Evolutionary conservation across 1,140 invertebrate species (phyloP).

Genomic region (Bombyx mori): DNA sequence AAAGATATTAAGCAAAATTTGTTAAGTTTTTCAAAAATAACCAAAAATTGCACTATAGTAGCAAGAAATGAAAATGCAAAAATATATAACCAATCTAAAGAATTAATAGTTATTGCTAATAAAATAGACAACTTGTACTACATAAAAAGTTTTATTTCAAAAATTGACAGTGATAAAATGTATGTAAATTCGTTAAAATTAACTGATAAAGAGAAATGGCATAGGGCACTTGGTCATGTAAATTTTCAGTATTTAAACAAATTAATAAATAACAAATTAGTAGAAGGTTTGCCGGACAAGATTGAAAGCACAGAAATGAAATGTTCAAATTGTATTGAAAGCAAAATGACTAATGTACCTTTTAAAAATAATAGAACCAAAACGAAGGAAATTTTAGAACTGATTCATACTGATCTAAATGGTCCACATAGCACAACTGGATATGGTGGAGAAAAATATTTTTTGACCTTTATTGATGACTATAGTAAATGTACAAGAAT

Average conservation of each 20-base stretch:
- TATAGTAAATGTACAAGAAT: slow-evolving; percentile 42
- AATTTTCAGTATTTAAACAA: slow-evolving; percentile 40
- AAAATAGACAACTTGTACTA: slow-evolving; percentile 28
- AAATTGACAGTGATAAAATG: slow-evolving; percentile 17
- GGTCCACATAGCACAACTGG: slow-evolving; percentile 38
- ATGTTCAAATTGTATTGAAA: slow-evolving; percentile 31
- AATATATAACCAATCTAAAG: slow-evolving; percentile 21
- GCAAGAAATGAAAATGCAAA: slow-evolving; percentile 23
- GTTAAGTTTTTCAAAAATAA: slow-evolving; percentile 31
- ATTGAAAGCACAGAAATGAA: slow-evolving; percentile 32
- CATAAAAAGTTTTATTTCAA: slow-evolving; percentile 26
- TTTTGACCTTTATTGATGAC: slow-evolving; percentile 37
- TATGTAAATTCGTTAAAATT: slow-evolving; percentile 15
- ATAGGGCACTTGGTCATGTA: slow-evolving; percentile 36
- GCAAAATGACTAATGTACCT: slow-evolving; percentile 35
- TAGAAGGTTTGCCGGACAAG: slow-evolving; percentile 30
- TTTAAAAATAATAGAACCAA: slow-evolving; percentile 51
- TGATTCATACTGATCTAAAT: slow-evolving; percentile 47
- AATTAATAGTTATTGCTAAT: slow-evolving; percentile 23
- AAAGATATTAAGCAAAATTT: slow-evolving; percentile 31
- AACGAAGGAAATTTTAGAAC: slow-evolving; percentile 32
- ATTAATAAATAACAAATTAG: slow-evolving; percentile 31
- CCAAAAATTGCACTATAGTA: slow-evolving; percentile 22
- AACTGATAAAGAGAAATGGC: slow-evolving; percentile 34
- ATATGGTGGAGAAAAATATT: slow-evolving; percentile 34